Conservation (phyloP, 2,113 vertebrate genomes). For the Thunnus maccoyii region DNA sequence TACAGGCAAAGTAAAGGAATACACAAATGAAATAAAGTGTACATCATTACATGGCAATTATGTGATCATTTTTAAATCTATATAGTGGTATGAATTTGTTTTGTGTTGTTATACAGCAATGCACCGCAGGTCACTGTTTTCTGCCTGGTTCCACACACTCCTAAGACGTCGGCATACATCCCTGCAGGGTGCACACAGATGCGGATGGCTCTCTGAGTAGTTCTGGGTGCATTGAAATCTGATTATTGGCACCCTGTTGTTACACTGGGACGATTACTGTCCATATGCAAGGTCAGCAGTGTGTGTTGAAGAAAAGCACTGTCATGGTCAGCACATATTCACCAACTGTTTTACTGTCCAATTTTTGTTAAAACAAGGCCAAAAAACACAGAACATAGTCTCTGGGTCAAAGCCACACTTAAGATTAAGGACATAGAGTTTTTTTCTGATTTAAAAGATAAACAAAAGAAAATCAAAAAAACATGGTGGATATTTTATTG, state of each 20-base stretch:
- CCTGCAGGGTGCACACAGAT: conserved; percentile 16
- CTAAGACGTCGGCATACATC: background rate
- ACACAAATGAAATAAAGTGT: conserved; percentile 55
- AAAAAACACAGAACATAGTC: background rate
- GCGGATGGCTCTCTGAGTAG: conserved; percentile 17
- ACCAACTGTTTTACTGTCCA: background rate
- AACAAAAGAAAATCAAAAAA: too few species aligned
- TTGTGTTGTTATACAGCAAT: background rate
- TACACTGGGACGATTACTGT: background rate
- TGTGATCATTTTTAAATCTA: background rate
- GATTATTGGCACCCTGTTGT: conserved; percentile 48
- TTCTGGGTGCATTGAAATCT: conserved; percentile 4
- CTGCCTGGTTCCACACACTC: background rate
- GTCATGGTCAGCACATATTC: background rate
- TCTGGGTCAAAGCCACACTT: background rate
- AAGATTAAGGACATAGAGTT: background rate
- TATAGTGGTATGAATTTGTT: background rate
- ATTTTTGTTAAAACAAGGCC: background rate
- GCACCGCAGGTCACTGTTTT: background rate
- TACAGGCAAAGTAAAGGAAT: conserved; percentile 28
- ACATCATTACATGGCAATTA: background rate
- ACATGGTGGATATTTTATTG: too few species aligned
- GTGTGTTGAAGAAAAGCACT: background rate
- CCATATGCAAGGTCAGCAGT: background rate
- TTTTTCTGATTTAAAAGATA: too few species aligned